A percentile compares a stretch with the other conserved stretches of the same genome.
Evolutionary conservation across 2,797 vertebrate genomes (phyloP).

Genomic region (Melanotaenia parkinsoni): DNA sequence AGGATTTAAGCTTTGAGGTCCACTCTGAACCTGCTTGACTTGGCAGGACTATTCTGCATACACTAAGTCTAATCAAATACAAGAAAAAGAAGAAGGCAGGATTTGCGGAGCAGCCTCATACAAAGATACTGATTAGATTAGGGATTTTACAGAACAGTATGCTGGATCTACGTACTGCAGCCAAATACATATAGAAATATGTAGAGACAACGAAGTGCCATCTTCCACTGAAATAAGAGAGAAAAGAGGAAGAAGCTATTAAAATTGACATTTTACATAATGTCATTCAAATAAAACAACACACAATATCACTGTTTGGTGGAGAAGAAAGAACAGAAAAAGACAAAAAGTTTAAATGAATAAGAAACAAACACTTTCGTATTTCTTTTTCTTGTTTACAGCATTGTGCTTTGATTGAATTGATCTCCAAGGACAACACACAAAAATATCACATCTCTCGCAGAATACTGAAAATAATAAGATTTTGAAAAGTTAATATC

Average conservation of each 20-base stretch:
- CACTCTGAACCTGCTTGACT: slow-evolving; percentile 66
- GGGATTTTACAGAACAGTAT: slow-evolving; percentile 64
- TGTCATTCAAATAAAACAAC: slow-evolving; percentile 19
- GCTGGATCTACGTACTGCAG: slow-evolving; percentile 28
- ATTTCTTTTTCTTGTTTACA: slow-evolving; percentile 30
- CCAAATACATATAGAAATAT: slow-evolving; percentile 17
- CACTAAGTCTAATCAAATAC: slow-evolving; percentile 70
- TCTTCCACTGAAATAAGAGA: neutral
- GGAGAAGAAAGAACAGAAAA: slow-evolving; percentile 39
- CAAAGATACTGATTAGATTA: slow-evolving; percentile 66
- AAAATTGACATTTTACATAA: slow-evolving; percentile 28
- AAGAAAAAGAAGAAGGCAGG: slow-evolving; percentile 47
- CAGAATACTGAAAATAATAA: slow-evolving; percentile 48
- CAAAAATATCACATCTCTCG: slow-evolving; percentile 37
- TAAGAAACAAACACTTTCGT: slow-evolving; percentile 1
- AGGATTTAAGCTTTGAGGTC: slow-evolving; percentile 76
- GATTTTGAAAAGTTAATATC: slow-evolving; percentile 29
- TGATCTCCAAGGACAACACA: slow-evolving; percentile 35
- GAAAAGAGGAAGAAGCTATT: slow-evolving; percentile 22
- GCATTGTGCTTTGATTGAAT: slow-evolving; percentile 36
- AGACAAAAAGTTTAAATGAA: slow-evolving; percentile 17
- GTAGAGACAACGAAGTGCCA: slow-evolving; percentile 18
- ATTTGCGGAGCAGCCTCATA: slow-evolving; percentile 71
- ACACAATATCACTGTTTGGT: slow-evolving; percentile 19
- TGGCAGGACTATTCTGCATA: slow-evolving; percentile 66